Evolutionary conservation across 2,888 invertebrate species (phyloP).

Genomic region (Ariolimax columbianus): DNA sequence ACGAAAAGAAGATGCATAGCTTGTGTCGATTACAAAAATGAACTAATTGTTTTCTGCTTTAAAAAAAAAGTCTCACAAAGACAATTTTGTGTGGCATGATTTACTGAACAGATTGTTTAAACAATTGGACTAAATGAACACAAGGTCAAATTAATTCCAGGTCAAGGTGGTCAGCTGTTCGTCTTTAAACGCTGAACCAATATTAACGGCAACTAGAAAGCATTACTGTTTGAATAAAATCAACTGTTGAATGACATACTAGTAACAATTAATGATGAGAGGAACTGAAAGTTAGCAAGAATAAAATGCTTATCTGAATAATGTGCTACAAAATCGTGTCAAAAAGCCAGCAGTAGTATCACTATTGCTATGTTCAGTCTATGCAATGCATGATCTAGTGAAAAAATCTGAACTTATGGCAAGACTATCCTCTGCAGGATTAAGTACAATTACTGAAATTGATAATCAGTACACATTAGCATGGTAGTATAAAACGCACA

Average conservation of each 20-base stretch:
- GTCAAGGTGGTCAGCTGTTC: too few relatives aligned
- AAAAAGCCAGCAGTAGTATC: constrained; percentile 2
- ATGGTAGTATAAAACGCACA: background rate
- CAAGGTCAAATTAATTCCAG: too few relatives aligned
- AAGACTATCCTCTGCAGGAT: background rate
- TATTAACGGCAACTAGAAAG: too few relatives aligned
- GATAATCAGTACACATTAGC: background rate
- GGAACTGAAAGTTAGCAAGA: background rate
- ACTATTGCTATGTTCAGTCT: background rate
- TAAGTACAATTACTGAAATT: too few relatives aligned
- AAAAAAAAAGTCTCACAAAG: background rate
- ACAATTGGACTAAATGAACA: background rate
- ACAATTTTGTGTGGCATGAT: background rate
- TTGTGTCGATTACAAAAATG: constrained; percentile 1
- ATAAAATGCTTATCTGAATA: background rate
- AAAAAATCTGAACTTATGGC: background rate
- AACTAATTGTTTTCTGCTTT: background rate
- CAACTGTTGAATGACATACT: background rate
- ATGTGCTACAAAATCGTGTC: background rate
- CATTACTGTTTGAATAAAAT: background rate
- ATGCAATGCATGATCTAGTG: background rate
- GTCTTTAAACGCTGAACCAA: too few relatives aligned
- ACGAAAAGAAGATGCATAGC: constrained; percentile 30
- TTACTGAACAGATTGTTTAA: background rate
- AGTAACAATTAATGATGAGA: background rate